Evolutionary conservation across 2,888 invertebrate species (phyloP), one percentile per base, ranked within the genome.

Genomic region (Esperia sulphurella): DNA sequence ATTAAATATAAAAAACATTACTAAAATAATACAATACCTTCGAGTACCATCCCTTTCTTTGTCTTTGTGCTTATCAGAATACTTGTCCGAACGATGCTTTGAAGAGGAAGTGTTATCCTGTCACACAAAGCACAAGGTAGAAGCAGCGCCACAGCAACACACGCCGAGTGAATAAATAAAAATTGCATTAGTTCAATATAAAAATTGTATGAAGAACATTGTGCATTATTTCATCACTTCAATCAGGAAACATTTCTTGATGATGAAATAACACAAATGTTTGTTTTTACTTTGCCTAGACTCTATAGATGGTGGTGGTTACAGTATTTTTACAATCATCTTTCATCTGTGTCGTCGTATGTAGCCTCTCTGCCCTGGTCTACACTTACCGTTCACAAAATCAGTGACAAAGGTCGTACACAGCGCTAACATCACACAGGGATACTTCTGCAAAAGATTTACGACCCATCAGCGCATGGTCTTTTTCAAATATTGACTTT

Each of bases 361-460:
- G 75, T 68, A 62, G 66, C 68, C 62, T 68, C 65, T 71, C 53
- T 68, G 79, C 79, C 80, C 91, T 84, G 86, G 83, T 90, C 91
- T 91, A 91, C 90, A 93, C 92, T 93, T 92, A 93, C 92, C 92
- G 90, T 91, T 91, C 77, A 85, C 82, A 79, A 85, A 90, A 90
- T 90, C 91, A 86, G 81, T 90, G 88, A 86, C 84, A 85, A 91
- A 90, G 91, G 91, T 90, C 88, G 92, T 91, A 91, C 90, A 91
- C 92, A 91, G 91, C 91, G 90, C 91, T 90, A 91, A 89, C 89
- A 92, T 92, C 92, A 91, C 92, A 91, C 91, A 91, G 90, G 91
- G 91, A 91, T 90, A 91, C 89, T 94, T 94, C 94, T 94, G 94
- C 93, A 94, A 92, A 94, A 94, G 93, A 94, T 92, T 86, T 89